Base-by-base conservation (phyloP, 2,888 invertebrate species). In the Eupithecia vulgata region DNA sequence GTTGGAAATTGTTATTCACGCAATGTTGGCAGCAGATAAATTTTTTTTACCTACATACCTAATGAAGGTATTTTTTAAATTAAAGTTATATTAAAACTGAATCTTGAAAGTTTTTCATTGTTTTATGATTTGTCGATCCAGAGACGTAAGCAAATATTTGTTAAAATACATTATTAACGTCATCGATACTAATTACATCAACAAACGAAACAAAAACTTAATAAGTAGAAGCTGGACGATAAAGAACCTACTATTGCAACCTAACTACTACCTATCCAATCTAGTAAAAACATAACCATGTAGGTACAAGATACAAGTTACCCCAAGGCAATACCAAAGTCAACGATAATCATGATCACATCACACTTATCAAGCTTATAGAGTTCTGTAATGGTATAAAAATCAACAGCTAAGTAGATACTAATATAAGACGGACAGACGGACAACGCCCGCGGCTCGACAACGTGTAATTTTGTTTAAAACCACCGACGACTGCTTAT, bases 381-480 rank as follows among this genome's bases (percentile, higher is more conserved):
- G 45, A 71, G 64, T 40, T 57, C 62, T 30, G 59, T 59, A 64
- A 71, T 74, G 74, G 66, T 48, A 72, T 34, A 75, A 72, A 72
- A 75, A 75, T 64, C 42, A 70, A 70, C 72, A 70, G 72, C 70
- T 75, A 75, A 75, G 75, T 75, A 75, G 68, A 75, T 61, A 75
- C 72, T 75, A 75, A 75, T 75, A 71, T 59, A 66, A 70, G 68
- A 70, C 67, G 72, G 72, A 72, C 72, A 70, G 75, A 70, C 72
- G 61, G 75, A 73, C 75, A 70, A 70, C 34, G 75, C 75, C 61
- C 62, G 70, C 40, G 61, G 75, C 75, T 21, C 65, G 70, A 68
- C 68, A 75, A 75, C 75, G 61, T 75, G 72, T 75, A 75, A 75
- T 75, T 75, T 75, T 70, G 40, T 75, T 75, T 72, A 62, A 75